These are phyloP conservation scores for Ceratosolen fusciceps DNA, from an alignment of 1,140 invertebrate species.

Conservation along the genomic window DNA sequence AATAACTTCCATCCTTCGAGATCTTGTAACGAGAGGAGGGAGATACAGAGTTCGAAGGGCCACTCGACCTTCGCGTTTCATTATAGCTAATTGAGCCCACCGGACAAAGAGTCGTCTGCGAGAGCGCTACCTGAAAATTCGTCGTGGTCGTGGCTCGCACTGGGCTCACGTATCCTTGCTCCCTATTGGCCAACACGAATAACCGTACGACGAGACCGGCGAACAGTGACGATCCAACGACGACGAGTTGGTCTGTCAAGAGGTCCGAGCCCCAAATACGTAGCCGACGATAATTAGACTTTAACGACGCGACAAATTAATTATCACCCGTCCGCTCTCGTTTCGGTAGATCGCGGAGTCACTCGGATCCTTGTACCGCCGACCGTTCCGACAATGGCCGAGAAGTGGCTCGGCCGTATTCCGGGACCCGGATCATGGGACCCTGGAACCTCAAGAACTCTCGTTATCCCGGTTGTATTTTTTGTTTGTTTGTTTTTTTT, in stretches of 20 bases:
- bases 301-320: constrained; percentile 45
- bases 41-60: neutral
- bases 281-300: constrained; percentile 30
- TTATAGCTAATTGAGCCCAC: neutral
- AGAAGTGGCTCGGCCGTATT: too few species aligned
- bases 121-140: neutral
- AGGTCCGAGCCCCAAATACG: constrained; percentile 26
- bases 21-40: too few species aligned
- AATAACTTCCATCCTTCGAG: neutral
- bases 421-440: too few species aligned
- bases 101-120: neutral
- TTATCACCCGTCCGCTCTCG: too few species aligned
- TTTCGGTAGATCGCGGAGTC: too few species aligned
- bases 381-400: too few species aligned
- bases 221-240: constrained; percentile 21
- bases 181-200: neutral
- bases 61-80: neutral
- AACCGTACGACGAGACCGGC: constrained; percentile 29
- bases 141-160: neutral
- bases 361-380: too few species aligned
- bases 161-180: neutral
- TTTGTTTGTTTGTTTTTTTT: too few species aligned
- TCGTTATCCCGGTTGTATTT: too few species aligned
- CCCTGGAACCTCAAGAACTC: too few species aligned
- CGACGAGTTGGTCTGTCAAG: too few species aligned